Base-by-base conservation (phyloP, 2,797 vertebrate genomes). In the Mustela erminea region DNA sequence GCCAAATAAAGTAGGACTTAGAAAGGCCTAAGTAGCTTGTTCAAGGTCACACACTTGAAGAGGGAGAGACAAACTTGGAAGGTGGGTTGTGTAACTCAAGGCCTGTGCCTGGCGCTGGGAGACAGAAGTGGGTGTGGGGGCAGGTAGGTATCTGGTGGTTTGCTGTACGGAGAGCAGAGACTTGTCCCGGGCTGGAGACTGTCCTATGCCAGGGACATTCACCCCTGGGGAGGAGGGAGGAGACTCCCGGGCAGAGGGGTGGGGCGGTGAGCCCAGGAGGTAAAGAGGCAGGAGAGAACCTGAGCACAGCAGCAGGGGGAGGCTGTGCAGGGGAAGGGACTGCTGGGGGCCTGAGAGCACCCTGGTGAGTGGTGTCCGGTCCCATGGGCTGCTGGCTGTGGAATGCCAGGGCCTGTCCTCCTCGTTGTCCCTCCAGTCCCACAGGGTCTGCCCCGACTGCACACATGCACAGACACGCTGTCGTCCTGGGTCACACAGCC, bases 11-110 rank as follows among this genome's bases (percentile, higher is more conserved):
- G 27, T 21, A 41, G 52, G 35, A 7, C 35, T 94, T 72, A 32
- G n/a, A 27, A 80, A 78, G 72, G 21, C 35, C 91, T 35, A 20
- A 32, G 56, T 64, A 35, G 12, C 10, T 58, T 77, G 72, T 13
- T 85, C 82, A 88, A 88, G 74, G 60, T 66, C 20, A 68, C 62
- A 14, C 12, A 27, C 21, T 85, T 2, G 77, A 41, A 90, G 84
- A 96, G 38, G 32, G 8, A 70, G 78, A 75, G 72, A 41, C 23
- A 84, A 49, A 56, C 32, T 62, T 23, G 52, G 38, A 62, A 29
- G 20, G 62, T 5, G 43, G 49, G 27, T 35, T n/a, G 43, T 90
- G 54, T 62, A 81, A 68, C 87, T 80, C 29, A 18, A 38, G 49
- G 74, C 64, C 78, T 49, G 68, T 38, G 62, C 17, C 17, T 5